Evolutionary conservation across 2,888 invertebrate species (phyloP).

Genomic region (Thera obeliscata): DNA sequence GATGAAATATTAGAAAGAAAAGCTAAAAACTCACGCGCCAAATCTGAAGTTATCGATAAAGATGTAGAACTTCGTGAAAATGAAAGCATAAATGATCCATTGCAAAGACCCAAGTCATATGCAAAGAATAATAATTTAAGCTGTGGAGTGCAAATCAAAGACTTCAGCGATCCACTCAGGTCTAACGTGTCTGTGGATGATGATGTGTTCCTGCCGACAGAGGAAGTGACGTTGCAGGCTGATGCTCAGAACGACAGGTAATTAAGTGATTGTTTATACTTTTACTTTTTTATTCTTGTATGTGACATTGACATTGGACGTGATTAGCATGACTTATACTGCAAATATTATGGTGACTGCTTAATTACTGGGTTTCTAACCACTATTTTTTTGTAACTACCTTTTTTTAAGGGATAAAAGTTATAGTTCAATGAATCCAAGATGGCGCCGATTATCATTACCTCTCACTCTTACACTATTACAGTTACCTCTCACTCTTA

Average conservation of each 20-base stretch:
- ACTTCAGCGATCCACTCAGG: slow-evolving; percentile 93
- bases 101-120: slow-evolving; percentile 57
- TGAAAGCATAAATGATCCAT: slow-evolving; percentile 52
- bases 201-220: slow-evolving; percentile 77
- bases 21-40: neutral
- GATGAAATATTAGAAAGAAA: neutral
- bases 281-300: neutral
- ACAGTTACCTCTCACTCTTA: no score
- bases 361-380: no score
- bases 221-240: slow-evolving; percentile 67
- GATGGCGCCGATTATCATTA: no score
- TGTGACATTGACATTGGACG: no score
- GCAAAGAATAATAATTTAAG: slow-evolving; percentile 68
- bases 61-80: slow-evolving; percentile 20
- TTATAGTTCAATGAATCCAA: no score
- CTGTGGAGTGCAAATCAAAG: slow-evolving; percentile 86
- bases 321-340: no score
- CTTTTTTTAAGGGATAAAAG: no score
- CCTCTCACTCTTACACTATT: no score
- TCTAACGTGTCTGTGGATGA: slow-evolving; percentile 77
- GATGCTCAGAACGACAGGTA: slow-evolving; percentile 75
- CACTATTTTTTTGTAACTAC: no score
- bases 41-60: neutral
- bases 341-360: no score
- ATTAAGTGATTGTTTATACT: neutral